These are phyloP conservation scores for Nasonia giraulti DNA, from an alignment of 1,140 invertebrate genomes.

Conservation along the genomic window DNA sequence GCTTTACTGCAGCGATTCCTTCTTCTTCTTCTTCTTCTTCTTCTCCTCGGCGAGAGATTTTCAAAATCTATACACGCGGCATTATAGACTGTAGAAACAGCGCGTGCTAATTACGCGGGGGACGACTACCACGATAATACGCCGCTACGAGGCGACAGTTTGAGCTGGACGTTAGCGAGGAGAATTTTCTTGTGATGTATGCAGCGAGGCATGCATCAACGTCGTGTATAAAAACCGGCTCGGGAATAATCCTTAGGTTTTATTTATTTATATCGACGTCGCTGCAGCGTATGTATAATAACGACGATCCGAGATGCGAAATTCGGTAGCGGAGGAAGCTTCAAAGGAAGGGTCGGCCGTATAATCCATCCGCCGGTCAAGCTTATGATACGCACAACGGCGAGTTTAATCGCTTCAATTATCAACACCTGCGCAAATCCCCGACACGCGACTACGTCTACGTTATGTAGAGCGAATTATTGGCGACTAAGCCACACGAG, in stretches of 20 bases:
- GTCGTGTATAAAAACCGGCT: neutral
- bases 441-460: slow-evolving; percentile 30
- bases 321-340: neutral
- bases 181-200: no score
- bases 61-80: neutral
- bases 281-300: neutral
- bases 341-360: neutral
- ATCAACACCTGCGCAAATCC: slow-evolving; percentile 67
- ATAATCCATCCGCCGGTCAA: slow-evolving; percentile 57
- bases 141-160: neutral
- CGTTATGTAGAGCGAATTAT: neutral
- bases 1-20: neutral
- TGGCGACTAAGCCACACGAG: neutral
- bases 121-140: slow-evolving; percentile 16
- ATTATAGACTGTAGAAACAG: neutral
- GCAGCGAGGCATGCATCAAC: no score
- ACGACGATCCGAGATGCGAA: neutral
- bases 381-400: slow-evolving; percentile 44
- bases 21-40: no score
- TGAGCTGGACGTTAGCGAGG: slow-evolving; percentile 31
- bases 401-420: slow-evolving; percentile 67
- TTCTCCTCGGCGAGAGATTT: neutral
- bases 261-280: neutral
- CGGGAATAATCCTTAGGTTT: neutral
- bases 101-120: slow-evolving; percentile 39